These are phyloP conservation scores for Zaprionus capensis DNA, from an alignment of 1,140 invertebrate species.

Conservation along the genomic window DNA sequence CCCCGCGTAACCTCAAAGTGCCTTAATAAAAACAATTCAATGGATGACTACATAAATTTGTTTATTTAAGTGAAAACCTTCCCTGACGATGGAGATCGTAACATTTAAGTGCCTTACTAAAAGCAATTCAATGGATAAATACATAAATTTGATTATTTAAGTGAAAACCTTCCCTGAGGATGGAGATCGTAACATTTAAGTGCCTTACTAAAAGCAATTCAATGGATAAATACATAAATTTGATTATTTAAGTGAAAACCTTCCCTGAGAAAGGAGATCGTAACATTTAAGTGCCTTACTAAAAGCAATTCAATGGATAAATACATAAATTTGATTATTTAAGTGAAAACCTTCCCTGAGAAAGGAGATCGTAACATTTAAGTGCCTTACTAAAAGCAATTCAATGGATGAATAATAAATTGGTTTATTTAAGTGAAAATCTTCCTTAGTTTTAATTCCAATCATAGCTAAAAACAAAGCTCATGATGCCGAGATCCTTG, in stretches of 20 bases:
- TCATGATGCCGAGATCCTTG: constrained; percentile 29
- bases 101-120: background rate
- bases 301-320: background rate
- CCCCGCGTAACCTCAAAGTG: background rate
- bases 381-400: background rate
- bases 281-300: background rate
- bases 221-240: background rate
- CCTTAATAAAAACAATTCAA: background rate
- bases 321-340: too few species aligned
- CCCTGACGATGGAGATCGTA: background rate
- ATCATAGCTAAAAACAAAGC: constrained; percentile 33
- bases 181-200: background rate
- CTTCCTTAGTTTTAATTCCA: background rate
- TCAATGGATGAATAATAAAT: background rate
- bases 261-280: too few species aligned
- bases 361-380: background rate
- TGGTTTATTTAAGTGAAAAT: too few species aligned
- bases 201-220: background rate
- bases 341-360: too few species aligned
- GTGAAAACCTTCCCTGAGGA: too few species aligned
- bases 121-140: background rate
- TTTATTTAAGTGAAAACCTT: too few species aligned
- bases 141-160: too few species aligned
- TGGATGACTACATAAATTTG: background rate
- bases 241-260: too few species aligned